Conservation (phyloP, 2,888 invertebrate genomes). For the Phorcus lineatus region DNA sequence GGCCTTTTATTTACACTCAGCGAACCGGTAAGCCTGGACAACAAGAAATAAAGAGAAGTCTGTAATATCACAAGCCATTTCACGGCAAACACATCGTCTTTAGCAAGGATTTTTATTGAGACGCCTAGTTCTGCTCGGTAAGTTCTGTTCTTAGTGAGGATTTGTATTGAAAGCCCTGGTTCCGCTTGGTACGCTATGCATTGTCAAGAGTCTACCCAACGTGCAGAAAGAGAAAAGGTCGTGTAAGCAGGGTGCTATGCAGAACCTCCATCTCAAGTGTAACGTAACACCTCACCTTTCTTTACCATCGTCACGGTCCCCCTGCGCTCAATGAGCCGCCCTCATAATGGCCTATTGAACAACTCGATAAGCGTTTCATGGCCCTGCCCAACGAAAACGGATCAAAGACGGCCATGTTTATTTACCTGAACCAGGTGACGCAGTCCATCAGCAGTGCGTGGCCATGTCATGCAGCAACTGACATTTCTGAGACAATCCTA, state of each 20-base stretch:
- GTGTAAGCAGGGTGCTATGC: background rate
- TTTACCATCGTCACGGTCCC: background rate
- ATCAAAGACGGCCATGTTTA: slow-evolving; percentile 11
- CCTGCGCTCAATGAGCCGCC: background rate
- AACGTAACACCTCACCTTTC: slow-evolving; percentile 1
- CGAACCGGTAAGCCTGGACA: background rate
- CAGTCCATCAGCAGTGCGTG: background rate
- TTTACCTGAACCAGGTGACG: background rate
- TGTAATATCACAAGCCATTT: background rate
- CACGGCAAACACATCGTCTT: background rate
- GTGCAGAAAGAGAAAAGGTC: background rate
- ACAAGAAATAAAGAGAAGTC: background rate
- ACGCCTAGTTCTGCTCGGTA: background rate
- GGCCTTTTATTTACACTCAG: background rate
- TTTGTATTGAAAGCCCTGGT: background rate
- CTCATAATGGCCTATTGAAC: slow-evolving; percentile 7
- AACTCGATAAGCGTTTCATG: background rate
- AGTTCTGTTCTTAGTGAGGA: background rate
- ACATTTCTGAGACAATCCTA: no score
- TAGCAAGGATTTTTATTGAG: background rate
- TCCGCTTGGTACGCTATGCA: background rate
- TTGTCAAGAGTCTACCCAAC: slow-evolving; percentile 1
- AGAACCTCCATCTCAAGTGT: background rate
- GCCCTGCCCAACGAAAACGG: background rate
- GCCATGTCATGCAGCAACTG: background rate